phyloP scores from a whole-genome alignment of 2,797 vertebrate species.

The Sebastes melanostomus region DNA sequence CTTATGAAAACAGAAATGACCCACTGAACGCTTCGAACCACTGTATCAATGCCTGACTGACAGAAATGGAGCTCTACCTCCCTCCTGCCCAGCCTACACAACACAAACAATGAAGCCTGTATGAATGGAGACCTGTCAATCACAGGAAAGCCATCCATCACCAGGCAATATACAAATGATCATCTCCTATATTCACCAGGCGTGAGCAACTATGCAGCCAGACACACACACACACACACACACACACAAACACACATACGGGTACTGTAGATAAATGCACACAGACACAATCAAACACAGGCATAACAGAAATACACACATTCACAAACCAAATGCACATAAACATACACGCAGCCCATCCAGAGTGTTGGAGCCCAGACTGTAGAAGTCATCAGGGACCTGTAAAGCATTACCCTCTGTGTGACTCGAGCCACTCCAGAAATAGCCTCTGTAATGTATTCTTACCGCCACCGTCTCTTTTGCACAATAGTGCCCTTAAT shows the following conservation, averaged over 20 bases:
- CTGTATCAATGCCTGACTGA: constrained; percentile 52
- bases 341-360: constrained; percentile 58
- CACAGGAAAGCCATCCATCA: constrained; percentile 60
- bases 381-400: constrained; percentile 80
- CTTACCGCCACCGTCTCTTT: constrained; percentile 81
- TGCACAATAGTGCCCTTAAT: constrained; percentile 85
- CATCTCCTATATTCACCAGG: constrained; percentile 48
- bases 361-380: constrained; percentile 70
- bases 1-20: constrained; percentile 57
- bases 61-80: constrained; percentile 56
- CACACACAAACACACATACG: neutral
- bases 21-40: constrained; percentile 41
- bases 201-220: constrained; percentile 9
- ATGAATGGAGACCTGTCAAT: constrained; percentile 70
- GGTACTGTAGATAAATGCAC: constrained; percentile 24
- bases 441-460: constrained; percentile 85
- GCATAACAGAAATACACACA: constrained; percentile 51
- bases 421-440: constrained; percentile 83
- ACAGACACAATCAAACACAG: constrained; percentile 41
- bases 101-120: constrained; percentile 53
- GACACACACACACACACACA: neutral
- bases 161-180: constrained; percentile 67
- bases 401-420: constrained; percentile 82
- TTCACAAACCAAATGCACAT: constrained; percentile 54
- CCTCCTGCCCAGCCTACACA: constrained; percentile 49